A percentile compares a stretch with the other conserved stretches of the same genome.
These are phyloP conservation scores for Holotrichia oblita DNA, from an alignment of 1,140 invertebrate genomes.

Conservation along the genomic window DNA sequence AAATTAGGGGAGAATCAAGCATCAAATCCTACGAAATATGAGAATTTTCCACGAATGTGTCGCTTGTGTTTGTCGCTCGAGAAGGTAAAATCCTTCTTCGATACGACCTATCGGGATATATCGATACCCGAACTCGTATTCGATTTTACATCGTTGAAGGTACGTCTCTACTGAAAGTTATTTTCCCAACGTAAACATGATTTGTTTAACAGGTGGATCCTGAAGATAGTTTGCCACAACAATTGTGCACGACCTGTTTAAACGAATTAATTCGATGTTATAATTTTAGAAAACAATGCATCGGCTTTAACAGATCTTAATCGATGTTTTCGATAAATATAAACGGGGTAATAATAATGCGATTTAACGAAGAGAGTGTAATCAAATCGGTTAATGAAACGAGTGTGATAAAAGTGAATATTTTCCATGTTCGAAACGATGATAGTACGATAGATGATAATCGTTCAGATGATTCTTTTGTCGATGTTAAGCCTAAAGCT, in stretches of 20 bases:
- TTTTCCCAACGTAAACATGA: background rate
- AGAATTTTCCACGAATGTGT: constrained; percentile 41
- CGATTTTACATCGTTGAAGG: constrained; percentile 38
- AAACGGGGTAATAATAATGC: too few relatives aligned
- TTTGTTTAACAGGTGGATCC: constrained; percentile 42
- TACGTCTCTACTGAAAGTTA: background rate
- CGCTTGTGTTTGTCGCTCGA: constrained; percentile 47
- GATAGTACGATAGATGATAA: constrained; percentile 16
- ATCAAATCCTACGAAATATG: background rate
- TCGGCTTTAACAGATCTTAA: constrained; percentile 6
- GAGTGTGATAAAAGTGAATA: background rate
- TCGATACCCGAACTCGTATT: constrained; percentile 38
- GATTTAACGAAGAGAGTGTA: too few relatives aligned
- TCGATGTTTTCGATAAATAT: background rate
- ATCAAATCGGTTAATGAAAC: too few relatives aligned
- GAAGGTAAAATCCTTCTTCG: constrained; percentile 42
- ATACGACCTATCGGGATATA: constrained; percentile 39
- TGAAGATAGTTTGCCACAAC: constrained; percentile 46
- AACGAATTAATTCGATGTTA: constrained; percentile 44
- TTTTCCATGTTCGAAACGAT: background rate
- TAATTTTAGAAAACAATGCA: constrained; percentile 37
- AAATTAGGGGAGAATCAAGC: background rate
- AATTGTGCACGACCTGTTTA: constrained; percentile 49
- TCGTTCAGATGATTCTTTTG: background rate
- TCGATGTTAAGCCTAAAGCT: background rate